Percentiles rank a stretch among this genome's conserved stretches.
phyloP scores from a whole-genome alignment of 1,140 invertebrate species.

The Drosophila persimilis region DNA sequence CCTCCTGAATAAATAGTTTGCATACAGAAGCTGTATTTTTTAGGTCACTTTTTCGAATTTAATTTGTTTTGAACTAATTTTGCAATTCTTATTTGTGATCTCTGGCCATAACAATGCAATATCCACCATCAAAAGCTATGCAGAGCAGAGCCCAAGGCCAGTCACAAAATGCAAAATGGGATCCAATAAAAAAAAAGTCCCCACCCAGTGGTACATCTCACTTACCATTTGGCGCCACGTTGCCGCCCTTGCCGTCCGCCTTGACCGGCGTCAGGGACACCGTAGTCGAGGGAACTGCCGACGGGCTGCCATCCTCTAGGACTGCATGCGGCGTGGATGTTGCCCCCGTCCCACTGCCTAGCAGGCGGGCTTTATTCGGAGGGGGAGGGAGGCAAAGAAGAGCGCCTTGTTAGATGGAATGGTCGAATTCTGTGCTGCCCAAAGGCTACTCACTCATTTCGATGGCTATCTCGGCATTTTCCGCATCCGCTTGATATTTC shows the following conservation, averaged over 20 bases:
- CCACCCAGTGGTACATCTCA: neutral
- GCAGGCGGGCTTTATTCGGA: slow-evolving; percentile 52
- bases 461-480: slow-evolving; percentile 77
- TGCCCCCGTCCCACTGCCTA: slow-evolving; percentile 48
- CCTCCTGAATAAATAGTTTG: neutral
- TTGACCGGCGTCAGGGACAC: slow-evolving; percentile 70
- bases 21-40: too few species aligned
- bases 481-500: slow-evolving; percentile 74
- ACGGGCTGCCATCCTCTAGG: slow-evolving; percentile 52
- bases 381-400: too few species aligned
- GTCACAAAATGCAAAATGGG: neutral
- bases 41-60: too few species aligned
- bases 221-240: slow-evolving; percentile 56
- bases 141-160: too few species aligned
- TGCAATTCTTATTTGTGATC: too few species aligned
- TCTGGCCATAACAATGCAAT: too few species aligned
- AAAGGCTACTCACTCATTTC: slow-evolving; percentile 68
- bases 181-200: neutral
- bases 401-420: neutral
- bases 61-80: too few species aligned
- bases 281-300: slow-evolving; percentile 48
- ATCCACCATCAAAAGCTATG: too few species aligned
- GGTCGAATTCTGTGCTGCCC: neutral
- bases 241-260: slow-evolving; percentile 62
- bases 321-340: slow-evolving; percentile 52